These are phyloP conservation scores for Andrena bucephala DNA, from an alignment of 2,888 invertebrate species.

Conservation along the genomic window DNA sequence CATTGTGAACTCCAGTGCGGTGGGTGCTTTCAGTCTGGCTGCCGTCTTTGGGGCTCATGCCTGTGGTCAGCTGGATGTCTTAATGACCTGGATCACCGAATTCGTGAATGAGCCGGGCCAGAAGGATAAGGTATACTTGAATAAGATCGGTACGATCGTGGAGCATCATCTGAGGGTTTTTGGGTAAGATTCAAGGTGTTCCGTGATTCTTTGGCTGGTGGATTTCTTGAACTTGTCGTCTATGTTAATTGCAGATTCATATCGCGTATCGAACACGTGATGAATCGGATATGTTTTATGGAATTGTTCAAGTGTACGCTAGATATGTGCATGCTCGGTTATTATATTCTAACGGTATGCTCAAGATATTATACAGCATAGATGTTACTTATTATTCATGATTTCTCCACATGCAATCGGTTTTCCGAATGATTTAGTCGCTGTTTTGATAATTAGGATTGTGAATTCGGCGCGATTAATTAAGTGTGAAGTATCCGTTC, in stretches of 20 bases:
- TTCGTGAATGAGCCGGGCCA: slow-evolving; percentile 35
- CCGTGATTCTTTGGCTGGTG: not conserved
- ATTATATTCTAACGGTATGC: slow-evolving; percentile 62
- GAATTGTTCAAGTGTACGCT: slow-evolving; percentile 79
- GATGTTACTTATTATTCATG: too few relatives aligned
- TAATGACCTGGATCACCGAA: slow-evolving; percentile 58
- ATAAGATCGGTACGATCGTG: slow-evolving; percentile 53
- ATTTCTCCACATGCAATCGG: too few relatives aligned
- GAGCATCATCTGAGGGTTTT: slow-evolving; percentile 62
- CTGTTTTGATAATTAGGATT: too few relatives aligned
- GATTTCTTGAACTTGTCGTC: not conserved
- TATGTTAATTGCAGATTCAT: slow-evolving; percentile 66
- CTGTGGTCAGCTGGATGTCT: slow-evolving; percentile 68
- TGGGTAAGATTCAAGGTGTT: slow-evolving; percentile 36
- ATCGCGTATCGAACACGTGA: slow-evolving; percentile 69
- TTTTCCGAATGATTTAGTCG: too few relatives aligned
- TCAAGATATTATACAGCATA: not conserved
- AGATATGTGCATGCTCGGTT: slow-evolving; percentile 62
- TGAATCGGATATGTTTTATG: slow-evolving; percentile 77
- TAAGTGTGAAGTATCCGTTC: not conserved
- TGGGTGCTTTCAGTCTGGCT: slow-evolving; percentile 60
- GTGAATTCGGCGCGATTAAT: too few relatives aligned
- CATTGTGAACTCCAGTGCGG: slow-evolving; percentile 55
- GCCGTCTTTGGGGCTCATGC: slow-evolving; percentile 71
- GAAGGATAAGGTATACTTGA: not conserved